phyloP scores from a whole-genome alignment of 2,888 invertebrate species.

The Hymenopus coronatus region DNA sequence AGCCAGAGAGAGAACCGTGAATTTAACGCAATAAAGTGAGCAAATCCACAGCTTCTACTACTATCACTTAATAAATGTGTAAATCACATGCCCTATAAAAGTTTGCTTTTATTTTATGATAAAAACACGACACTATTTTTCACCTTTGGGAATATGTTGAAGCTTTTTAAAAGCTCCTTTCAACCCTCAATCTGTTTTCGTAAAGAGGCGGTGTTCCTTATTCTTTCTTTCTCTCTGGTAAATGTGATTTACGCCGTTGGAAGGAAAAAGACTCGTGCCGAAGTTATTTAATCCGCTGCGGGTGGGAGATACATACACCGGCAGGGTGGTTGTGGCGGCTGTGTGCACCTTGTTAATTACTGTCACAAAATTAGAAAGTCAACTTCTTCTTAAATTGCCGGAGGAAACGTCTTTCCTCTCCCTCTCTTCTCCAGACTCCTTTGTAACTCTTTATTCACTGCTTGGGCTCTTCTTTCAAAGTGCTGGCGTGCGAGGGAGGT shows the following conservation, averaged over 20 bases:
- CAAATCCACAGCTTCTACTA: too few relatives aligned
- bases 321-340: slow-evolving; percentile 1
- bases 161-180: neutral
- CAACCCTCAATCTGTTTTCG: slow-evolving; percentile 6
- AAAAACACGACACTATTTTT: too few relatives aligned
- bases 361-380: slow-evolving; percentile 31
- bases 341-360: slow-evolving; percentile 31
- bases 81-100: too few relatives aligned
- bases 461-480: neutral
- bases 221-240: neutral
- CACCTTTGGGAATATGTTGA: neutral
- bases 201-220: neutral
- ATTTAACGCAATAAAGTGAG: too few relatives aligned
- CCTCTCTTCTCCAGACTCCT: neutral
- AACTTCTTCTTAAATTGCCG: slow-evolving; percentile 23
- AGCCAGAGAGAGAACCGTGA: too few relatives aligned
- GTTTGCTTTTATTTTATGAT: too few relatives aligned
- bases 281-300: slow-evolving; percentile 14
- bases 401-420: slow-evolving; percentile 23
- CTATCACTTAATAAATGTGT: too few relatives aligned
- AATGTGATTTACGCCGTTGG: slow-evolving; percentile 5
- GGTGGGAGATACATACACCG: neutral
- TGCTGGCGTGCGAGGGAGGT: neutral
- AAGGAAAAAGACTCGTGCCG: slow-evolving; percentile 5
- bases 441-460: slow-evolving; percentile 26